Percentiles rank a stretch among this genome's conserved stretches.
Conservation (phyloP, 2,113 vertebrate genomes). For the Spizaetus ornatus region DNA sequence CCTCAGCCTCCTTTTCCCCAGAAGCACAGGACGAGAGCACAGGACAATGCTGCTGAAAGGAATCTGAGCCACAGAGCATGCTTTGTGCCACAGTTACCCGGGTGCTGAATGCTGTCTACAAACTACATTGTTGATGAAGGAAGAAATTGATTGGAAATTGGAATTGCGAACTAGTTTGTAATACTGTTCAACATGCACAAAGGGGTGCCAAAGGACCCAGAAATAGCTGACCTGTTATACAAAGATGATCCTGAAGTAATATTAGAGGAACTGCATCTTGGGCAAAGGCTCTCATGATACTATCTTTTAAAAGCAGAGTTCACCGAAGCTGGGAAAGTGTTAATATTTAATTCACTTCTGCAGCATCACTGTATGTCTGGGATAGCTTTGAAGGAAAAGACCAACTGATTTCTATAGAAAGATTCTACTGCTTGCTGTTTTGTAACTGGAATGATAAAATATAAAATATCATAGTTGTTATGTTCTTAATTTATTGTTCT, state of each 20-base stretch:
- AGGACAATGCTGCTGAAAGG: too few relatives aligned
- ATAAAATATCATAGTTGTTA: not conserved
- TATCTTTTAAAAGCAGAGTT: not conserved
- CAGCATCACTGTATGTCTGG: not conserved
- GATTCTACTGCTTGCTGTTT: not conserved
- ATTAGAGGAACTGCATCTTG: not conserved
- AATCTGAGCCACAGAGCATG: too few relatives aligned
- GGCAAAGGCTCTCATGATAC: not conserved
- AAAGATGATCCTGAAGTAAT: too few relatives aligned
- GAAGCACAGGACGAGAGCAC: too few relatives aligned
- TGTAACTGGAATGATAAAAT: not conserved
- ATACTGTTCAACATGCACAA: constrained; percentile 74
- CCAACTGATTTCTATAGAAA: not conserved
- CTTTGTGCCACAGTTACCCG: not conserved
- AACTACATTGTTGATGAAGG: constrained; percentile 71
- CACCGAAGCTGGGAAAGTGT: not conserved
- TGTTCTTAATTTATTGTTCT: not conserved
- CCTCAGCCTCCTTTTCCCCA: too few relatives aligned
- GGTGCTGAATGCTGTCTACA: constrained; percentile 60
- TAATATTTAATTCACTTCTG: not conserved
- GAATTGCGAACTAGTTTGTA: constrained; percentile 8
- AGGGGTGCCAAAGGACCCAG: constrained; percentile 38
- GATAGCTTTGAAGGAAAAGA: not conserved
- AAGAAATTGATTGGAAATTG: constrained; percentile 17
- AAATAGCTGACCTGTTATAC: too few relatives aligned